phyloP scores from a whole-genome alignment of 2,888 invertebrate species.

The Sisyra terminalis region DNA sequence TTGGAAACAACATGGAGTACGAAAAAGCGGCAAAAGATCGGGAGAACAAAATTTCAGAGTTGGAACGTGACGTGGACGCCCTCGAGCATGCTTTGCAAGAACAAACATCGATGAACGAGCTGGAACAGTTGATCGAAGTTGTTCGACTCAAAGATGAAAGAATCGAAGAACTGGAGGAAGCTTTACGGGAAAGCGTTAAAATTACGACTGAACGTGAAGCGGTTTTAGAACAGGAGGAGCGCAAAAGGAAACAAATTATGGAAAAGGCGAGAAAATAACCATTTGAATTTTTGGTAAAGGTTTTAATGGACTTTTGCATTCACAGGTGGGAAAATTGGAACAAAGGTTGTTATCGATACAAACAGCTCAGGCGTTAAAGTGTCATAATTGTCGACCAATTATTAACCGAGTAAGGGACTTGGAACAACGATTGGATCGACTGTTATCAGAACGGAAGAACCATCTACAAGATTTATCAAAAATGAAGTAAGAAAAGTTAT shows the following conservation, averaged over 20 bases:
- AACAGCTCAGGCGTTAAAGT: conserved; percentile 48
- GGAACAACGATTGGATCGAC: conserved; percentile 40
- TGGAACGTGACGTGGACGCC: conserved; percentile 35
- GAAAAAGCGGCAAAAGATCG: conserved; percentile 11
- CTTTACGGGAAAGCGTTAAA: conserved; percentile 62
- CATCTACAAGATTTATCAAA: conserved; percentile 61
- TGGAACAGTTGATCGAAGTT: conserved; percentile 37
- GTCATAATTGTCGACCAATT: conserved; percentile 48
- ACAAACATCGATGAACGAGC: conserved; percentile 30
- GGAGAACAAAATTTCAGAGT: conserved; percentile 21
- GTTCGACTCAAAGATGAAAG: conserved; percentile 45
- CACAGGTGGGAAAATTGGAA: conserved; percentile 51
- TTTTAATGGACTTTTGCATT: conserved; percentile 1
- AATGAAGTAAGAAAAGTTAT: conserved; percentile 49
- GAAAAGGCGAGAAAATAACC: conserved; percentile 42
- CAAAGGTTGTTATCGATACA: conserved; percentile 51
- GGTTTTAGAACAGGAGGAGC: conserved; percentile 46
- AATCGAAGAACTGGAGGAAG: conserved; percentile 68
- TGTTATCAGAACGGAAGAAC: conserved; percentile 42
- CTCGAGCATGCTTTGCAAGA: conserved; percentile 34
- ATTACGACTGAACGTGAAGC: conserved; percentile 52
- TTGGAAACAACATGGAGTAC: not conserved
- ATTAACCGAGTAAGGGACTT: conserved; percentile 43
- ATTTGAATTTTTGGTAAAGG: not conserved
- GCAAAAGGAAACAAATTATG: conserved; percentile 41